Percentiles rank a stretch among this genome's conserved stretches.
Evolutionary conservation across 2,888 invertebrate species (phyloP).

Genomic region (Camptogramma bilineatum): DNA sequence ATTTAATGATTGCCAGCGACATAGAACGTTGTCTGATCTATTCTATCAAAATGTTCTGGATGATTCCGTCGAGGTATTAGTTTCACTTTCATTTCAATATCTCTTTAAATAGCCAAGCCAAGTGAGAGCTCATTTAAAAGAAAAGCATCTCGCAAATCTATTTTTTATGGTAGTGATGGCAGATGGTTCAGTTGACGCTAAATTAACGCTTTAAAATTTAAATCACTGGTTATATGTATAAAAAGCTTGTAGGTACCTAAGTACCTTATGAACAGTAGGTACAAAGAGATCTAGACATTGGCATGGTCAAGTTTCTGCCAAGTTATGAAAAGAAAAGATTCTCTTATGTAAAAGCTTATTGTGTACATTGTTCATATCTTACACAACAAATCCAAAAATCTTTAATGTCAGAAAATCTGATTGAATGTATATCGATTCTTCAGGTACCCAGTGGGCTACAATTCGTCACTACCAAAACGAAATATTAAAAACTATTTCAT

Average conservation of each 20-base stretch:
- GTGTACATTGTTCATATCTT: no score
- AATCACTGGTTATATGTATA: background rate
- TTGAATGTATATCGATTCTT: no score
- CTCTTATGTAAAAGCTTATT: no score
- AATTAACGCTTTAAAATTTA: conserved; percentile 1
- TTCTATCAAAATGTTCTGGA: conserved; percentile 53
- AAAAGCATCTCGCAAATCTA: conserved; percentile 35
- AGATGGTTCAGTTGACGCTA: conserved; percentile 14
- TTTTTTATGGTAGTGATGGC: conserved; percentile 33
- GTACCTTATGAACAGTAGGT: no score
- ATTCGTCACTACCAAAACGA: no score
- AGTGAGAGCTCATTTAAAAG: conserved; percentile 41
- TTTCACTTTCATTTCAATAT: conserved; percentile 79
- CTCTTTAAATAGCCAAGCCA: conserved; percentile 47
- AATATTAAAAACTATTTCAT: background rate
- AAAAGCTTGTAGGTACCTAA: background rate
- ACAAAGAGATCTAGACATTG: no score
- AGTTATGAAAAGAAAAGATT: no score
- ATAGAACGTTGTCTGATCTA: conserved; percentile 27
- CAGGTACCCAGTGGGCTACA: no score
- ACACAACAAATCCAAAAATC: no score
- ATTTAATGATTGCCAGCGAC: conserved; percentile 37
- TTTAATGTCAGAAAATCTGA: no score
- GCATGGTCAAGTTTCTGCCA: no score
- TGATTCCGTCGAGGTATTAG: conserved; percentile 67